phyloP scores from a whole-genome alignment of 2,888 invertebrate genomes.

The Macrosiphum euphorbiae region DNA sequence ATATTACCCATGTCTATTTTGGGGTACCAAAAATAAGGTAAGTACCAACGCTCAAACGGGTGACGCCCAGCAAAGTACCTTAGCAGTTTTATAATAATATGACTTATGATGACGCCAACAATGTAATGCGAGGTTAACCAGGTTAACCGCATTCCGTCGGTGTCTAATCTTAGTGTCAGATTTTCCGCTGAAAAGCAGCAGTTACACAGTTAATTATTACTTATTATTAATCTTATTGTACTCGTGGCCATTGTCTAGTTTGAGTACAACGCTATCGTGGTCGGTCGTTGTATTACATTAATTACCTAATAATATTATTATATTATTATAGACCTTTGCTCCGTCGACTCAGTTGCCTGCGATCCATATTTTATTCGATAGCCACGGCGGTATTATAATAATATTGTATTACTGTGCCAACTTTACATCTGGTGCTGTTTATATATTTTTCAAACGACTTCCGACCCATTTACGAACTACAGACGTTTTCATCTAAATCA shows the following conservation, averaged over 20 bases:
- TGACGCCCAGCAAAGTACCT: background rate
- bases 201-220: background rate
- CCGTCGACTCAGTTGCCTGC: background rate
- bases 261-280: background rate
- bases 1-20: background rate
- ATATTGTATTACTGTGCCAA: background rate
- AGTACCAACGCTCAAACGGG: background rate
- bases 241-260: background rate
- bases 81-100: background rate
- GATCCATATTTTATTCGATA: background rate
- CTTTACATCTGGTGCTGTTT: background rate
- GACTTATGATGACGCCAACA: background rate
- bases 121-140: background rate
- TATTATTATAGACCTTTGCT: background rate
- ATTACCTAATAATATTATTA: too few species aligned
- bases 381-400: background rate
- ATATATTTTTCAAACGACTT: background rate
- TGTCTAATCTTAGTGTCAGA: background rate
- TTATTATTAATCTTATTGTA: background rate
- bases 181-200: background rate
- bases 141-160: background rate
- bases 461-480: background rate
- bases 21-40: background rate
- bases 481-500: conserved; percentile 23
- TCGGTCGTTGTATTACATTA: background rate